Percentiles rank a stretch among this genome's conserved stretches.
Conservation (phyloP, 2,113 vertebrate species). For the Pontoporia blainvillei region DNA sequence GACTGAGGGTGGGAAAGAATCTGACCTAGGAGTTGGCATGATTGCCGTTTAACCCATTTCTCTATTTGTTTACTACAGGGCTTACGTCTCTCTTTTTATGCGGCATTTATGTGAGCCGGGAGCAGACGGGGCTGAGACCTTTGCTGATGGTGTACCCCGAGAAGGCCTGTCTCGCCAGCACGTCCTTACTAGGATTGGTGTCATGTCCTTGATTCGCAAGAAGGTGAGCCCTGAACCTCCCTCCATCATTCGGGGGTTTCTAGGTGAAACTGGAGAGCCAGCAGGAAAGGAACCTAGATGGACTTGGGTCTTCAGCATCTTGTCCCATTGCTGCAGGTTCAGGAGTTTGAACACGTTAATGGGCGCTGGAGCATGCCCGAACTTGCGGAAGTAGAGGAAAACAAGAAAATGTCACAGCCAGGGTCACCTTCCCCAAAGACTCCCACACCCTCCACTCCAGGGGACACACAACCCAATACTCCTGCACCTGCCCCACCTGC, state of each 20-base stretch:
- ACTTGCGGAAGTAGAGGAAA: conserved; percentile 95
- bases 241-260: not conserved
- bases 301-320: not conserved
- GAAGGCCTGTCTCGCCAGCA: conserved; percentile 97
- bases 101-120: conserved; percentile 97
- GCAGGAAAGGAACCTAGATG: not conserved
- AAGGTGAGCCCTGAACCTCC: conserved; percentile 83
- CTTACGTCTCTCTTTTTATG: conserved; percentile 98
- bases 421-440: conserved; percentile 90
- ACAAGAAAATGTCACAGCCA: conserved; percentile 91
- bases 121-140: conserved; percentile 97
- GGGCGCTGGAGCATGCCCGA: conserved; percentile 99
- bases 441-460: conserved; percentile 90
- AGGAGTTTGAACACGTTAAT: conserved; percentile 98
- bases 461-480: conserved; percentile 96
- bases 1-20: not conserved
- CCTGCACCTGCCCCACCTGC: conserved; percentile 86
- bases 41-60: not conserved
- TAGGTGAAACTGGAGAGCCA: not conserved
- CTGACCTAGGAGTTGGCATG: not conserved
- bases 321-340: conserved; percentile 83
- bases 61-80: conserved; percentile 78
- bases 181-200: conserved; percentile 96
- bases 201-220: conserved; percentile 98
- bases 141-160: conserved; percentile 96